These are phyloP conservation scores for Stenichneumon culpator DNA, from an alignment of 2,888 invertebrate genomes.

Conservation along the genomic window DNA sequence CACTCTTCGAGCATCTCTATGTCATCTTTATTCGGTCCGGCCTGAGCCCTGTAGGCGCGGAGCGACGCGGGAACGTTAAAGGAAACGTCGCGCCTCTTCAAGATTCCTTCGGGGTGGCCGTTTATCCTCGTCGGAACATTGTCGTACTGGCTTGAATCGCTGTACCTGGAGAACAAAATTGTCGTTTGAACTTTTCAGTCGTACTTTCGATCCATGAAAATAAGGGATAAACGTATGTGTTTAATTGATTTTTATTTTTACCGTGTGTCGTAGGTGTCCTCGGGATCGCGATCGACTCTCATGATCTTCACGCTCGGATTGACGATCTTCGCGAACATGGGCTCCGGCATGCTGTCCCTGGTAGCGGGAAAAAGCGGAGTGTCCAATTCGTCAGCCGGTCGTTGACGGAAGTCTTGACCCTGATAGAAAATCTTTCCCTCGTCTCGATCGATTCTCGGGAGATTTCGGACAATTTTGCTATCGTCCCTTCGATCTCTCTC, in stretches of 20 bases:
- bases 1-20: conserved; percentile 83
- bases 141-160: conserved; percentile 84
- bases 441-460: conserved; percentile 68
- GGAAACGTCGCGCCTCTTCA: conserved; percentile 80
- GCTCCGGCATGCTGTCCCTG: conserved; percentile 72
- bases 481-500: conserved; percentile 66
- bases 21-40: conserved; percentile 76
- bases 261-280: conserved; percentile 76
- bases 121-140: conserved; percentile 83
- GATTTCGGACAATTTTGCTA: conserved; percentile 44
- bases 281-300: conserved; percentile 82
- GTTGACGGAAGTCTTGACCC: conserved; percentile 80
- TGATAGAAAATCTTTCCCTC: conserved; percentile 73
- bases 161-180: conserved; percentile 76
- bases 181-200: too few species aligned
- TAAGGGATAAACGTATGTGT: background rate
- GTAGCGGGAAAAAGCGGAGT: conserved; percentile 81
- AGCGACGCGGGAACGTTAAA: conserved; percentile 80
- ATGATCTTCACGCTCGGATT: conserved; percentile 83
- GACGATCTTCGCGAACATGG: conserved; percentile 80
- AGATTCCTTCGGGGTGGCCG: conserved; percentile 77
- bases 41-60: conserved; percentile 71
- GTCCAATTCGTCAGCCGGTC: conserved; percentile 82
- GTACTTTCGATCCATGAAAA: background rate
- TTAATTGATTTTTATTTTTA: conserved; percentile 43